A percentile compares a stretch with the other conserved stretches of the same genome.
These are phyloP conservation scores for Aselliscus stoliczkanus DNA, from an alignment of 2,797 vertebrate species.

Conservation along the genomic window DNA sequence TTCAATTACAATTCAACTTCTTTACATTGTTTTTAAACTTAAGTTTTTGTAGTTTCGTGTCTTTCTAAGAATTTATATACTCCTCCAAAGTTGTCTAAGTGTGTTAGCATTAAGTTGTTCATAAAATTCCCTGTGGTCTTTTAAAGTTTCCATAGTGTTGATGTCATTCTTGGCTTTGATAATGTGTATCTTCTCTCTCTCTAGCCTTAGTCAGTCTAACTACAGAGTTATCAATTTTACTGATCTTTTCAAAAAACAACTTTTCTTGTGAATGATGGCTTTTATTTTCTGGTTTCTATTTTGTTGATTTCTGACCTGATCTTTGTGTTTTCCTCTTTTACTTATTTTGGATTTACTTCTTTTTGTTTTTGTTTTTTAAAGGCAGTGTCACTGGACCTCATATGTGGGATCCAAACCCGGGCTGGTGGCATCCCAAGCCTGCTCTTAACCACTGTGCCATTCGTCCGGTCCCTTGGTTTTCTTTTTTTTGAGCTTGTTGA, in stretches of 20 bases:
- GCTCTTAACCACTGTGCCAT: too few relatives aligned
- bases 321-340: background rate
- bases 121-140: background rate
- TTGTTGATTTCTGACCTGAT: too few relatives aligned
- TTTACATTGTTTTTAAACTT: background rate
- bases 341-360: too few relatives aligned
- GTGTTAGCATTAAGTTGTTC: background rate
- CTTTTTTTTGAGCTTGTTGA: background rate
- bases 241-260: background rate
- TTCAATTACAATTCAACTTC: background rate
- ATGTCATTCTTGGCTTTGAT: background rate
- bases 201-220: too few relatives aligned
- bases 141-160: background rate
- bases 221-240: background rate
- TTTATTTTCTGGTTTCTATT: background rate
- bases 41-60: background rate
- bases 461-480: too few relatives aligned
- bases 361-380: too few relatives aligned
- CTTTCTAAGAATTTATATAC: background rate
- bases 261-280: background rate
- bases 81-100: background rate
- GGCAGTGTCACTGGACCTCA: too few relatives aligned
- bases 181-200: background rate
- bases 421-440: too few relatives aligned
- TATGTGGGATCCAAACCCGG: too few relatives aligned